Evolutionary conservation across 2,113 vertebrate genomes (phyloP), one percentile per base, ranked within the genome.

Genomic region (Leptodactylus fuscus): DNA sequence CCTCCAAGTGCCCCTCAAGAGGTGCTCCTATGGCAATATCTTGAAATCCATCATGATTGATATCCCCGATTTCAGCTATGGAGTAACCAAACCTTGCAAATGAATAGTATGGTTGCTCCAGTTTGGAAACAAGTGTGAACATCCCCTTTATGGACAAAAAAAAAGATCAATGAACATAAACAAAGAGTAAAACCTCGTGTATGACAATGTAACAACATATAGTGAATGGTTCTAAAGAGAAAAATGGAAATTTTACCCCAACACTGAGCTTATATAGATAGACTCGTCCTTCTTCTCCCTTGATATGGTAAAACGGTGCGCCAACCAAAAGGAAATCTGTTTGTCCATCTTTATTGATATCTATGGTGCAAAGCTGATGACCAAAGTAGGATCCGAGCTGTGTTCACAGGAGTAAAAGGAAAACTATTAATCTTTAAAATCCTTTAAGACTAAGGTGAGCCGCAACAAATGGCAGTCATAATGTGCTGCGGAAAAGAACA

Each of bases 361-460:
- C 94, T 89, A 94, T 81, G 0, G 91, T 81, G 87, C 95, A 95
- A 29, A 96, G 90, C 88, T 91, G 94, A 46, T 94, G 91, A 48
- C 95, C 95, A 89, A 95, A 95, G 88, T 93, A 95, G 87, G 95
- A 94, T 11, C 95, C 95, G 87, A 96, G 90, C 96, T 96, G 46
- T 76, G 46, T 1, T 18, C 11, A 76, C 7, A 29, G 46, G 20
- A 32, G 5, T 5, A 48, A 75, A 49, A 27, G 15, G 32, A 3
- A 67, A 20, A 18, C 13, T 67, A 60, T 2, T n/a, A 27, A 10
- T n/a, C n/a, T n/a, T n/a, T n/a, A n/a, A n/a, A n/a, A n/a, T n/a
- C n/a, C n/a, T n/a, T n/a, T n/a, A n/a, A n/a, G n/a, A n/a, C n/a
- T n/a, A n/a, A n/a, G n/a, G n/a, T n/a, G n/a, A n/a, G n/a, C n/a